A percentile compares a stretch with the other conserved stretches of the same genome.
Conservation (phyloP, 2,113 vertebrate genomes). For the Microtus pennsylvanicus region DNA sequence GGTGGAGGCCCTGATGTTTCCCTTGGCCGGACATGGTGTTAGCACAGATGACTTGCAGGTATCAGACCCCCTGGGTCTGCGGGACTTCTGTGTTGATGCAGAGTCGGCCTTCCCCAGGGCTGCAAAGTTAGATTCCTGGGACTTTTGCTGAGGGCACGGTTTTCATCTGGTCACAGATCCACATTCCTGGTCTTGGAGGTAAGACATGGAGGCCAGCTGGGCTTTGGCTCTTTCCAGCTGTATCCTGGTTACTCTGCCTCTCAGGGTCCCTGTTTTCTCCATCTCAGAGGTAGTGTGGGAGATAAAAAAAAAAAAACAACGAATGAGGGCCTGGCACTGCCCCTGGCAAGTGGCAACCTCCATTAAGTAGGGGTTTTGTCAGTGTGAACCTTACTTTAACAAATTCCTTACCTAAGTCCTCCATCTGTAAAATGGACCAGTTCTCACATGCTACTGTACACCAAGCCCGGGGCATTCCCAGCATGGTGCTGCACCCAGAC, state of each 20-base stretch:
- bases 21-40: neutral
- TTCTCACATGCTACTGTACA: neutral
- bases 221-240: neutral
- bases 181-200: neutral
- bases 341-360: neutral
- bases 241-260: rapidly evolving
- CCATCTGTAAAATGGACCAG: neutral
- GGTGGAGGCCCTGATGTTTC: neutral
- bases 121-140: rapidly evolving
- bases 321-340: rapidly evolving
- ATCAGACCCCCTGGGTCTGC: rapidly evolving
- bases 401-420: neutral
- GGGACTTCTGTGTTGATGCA: neutral
- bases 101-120: neutral
- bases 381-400: neutral
- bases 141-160: rapidly evolving
- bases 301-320: neutral
- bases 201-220: neutral
- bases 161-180: neutral
- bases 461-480: rapidly evolving
- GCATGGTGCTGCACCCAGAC: neutral
- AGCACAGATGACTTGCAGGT: neutral
- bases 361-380: neutral
- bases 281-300: neutral
- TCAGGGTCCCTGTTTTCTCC: neutral